A percentile compares a stretch with the other conserved stretches of the same genome.
phyloP scores from a whole-genome alignment of 2,113 vertebrate genomes.

The Otocyon megalotis region DNA sequence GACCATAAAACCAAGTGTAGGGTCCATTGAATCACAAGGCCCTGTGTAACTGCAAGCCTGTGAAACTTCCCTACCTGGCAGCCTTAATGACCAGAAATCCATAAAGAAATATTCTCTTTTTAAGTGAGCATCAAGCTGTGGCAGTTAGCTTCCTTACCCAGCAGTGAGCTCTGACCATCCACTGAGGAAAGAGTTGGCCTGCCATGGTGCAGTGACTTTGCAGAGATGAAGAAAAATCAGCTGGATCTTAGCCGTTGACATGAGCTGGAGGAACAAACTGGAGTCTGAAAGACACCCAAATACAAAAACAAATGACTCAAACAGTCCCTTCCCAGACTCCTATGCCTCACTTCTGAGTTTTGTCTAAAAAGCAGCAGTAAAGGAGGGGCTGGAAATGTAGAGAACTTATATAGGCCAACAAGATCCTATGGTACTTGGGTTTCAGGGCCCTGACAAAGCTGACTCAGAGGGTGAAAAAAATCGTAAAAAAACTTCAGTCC shows the following conservation, averaged over 20 bases:
- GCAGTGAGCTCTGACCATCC: accelerated
- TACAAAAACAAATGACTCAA: slow-evolving; percentile 36
- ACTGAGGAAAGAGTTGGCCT: background rate
- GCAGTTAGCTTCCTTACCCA: slow-evolving; percentile 58
- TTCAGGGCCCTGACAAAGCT: background rate
- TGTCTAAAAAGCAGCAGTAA: background rate
- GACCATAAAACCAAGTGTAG: background rate
- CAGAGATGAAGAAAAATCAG: slow-evolving; percentile 29
- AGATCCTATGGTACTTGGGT: background rate
- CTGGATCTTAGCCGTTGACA: background rate
- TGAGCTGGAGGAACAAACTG: background rate
- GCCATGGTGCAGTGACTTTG: slow-evolving; percentile 22
- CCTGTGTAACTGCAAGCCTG: background rate
- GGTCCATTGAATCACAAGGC: background rate
- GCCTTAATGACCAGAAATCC: background rate
- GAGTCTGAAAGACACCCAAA: slow-evolving; percentile 52
- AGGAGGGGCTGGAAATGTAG: background rate
- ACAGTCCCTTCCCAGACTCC: background rate
- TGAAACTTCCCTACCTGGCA: background rate
- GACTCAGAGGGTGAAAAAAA: background rate
- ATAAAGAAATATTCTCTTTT: background rate
- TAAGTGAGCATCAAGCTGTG: background rate
- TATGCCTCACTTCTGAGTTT: background rate
- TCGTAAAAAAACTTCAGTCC: background rate
- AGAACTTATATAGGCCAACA: background rate